Evolutionary conservation across 2,113 vertebrate species (phyloP).

Genomic region (Nerophis ophidion): DNA sequence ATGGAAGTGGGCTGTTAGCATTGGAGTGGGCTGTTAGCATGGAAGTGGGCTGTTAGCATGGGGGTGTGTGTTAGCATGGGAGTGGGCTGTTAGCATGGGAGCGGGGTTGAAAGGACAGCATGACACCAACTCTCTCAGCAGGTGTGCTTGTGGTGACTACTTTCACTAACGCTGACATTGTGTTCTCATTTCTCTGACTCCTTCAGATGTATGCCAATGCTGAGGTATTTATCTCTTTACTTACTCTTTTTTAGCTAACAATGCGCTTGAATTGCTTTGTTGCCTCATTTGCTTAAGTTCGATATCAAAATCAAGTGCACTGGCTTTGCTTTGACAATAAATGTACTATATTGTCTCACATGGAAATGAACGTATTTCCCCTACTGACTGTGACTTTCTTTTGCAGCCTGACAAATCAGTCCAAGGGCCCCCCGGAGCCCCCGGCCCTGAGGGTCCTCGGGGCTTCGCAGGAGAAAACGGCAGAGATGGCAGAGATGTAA

Average conservation of each 20-base stretch:
- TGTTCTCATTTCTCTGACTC: constrained; percentile 72
- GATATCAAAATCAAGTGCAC: constrained; percentile 31
- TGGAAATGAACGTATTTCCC: background rate
- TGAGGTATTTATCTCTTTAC: constrained; percentile 74
- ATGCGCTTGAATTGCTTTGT: constrained; percentile 58
- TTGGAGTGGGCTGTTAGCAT: too few relatives aligned
- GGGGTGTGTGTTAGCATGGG: background rate
- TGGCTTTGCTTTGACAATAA: constrained; percentile 19
- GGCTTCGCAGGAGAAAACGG: constrained; percentile 69
- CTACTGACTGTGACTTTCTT: constrained; percentile 26
- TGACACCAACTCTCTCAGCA: constrained; percentile 59
- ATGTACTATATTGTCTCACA: too few relatives aligned
- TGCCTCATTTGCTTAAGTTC: constrained; percentile 51
- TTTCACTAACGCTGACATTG: constrained; percentile 69
- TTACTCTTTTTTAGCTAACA: constrained; percentile 50
- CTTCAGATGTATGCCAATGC: constrained; percentile 83
- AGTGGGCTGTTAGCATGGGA: constrained; percentile 10
- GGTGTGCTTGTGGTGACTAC: constrained; percentile 58
- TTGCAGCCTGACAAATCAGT: constrained; percentile 70
- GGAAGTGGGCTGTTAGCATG: too few relatives aligned
- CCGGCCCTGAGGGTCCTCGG: constrained; percentile 64
- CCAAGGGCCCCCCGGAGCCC: constrained; percentile 65
- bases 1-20: too few relatives aligned
- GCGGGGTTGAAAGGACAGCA: constrained; percentile 49
- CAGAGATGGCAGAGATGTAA: constrained; percentile 74